Base-by-base conservation (phyloP, 2,797 vertebrate genomes). In the Geotrypetes seraphini region DNA sequence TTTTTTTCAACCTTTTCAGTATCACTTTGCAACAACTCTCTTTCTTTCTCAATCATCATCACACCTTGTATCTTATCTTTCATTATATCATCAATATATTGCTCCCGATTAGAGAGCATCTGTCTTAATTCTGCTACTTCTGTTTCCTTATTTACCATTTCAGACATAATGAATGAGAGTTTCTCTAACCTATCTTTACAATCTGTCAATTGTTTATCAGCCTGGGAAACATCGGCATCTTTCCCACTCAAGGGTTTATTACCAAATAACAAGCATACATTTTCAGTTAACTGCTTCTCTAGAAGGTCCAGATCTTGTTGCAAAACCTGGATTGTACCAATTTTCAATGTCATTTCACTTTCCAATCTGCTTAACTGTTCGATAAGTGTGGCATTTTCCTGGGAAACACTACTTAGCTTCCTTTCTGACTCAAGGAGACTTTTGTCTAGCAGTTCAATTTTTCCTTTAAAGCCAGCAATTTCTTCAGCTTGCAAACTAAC, bases 401-500 rank as follows among this genome's bases (percentile, higher is more conserved):
- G 71, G 22, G 67, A 63, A 35, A 84, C 82, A 57, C 66, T 81
- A 46, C 82, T 74, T 48, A 84, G 71, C 40, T 89, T 77, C 29
- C 66, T 47, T 31, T 88, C 74, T 86, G 84, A 71, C 39, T 88
- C 86, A 47, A 81, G 72, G 5, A 91, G 72, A 54, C 57, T 73
- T 25, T 75, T 79, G 15, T 88, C 83, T 72, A 87, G 38, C 47
- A 69, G 81, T 29, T 75, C 43, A 64, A 79, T 29, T 51, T 70
- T 79, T 50, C 75, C 59, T 52, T 77, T 79, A 59, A 90, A 75
- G 41, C 52, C 56, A 67, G 37, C 67, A 28, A 87, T 51, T 29
- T 89, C 81, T 69, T 79, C 66, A 38, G 74, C 65, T 73, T 84
- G 81, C 42, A 51, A 84, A 95, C 90, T 90, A 84, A 95, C 91